Evolutionary conservation across 2,113 vertebrate species (phyloP).

Genomic region (Onychorhynchus coronatus): DNA sequence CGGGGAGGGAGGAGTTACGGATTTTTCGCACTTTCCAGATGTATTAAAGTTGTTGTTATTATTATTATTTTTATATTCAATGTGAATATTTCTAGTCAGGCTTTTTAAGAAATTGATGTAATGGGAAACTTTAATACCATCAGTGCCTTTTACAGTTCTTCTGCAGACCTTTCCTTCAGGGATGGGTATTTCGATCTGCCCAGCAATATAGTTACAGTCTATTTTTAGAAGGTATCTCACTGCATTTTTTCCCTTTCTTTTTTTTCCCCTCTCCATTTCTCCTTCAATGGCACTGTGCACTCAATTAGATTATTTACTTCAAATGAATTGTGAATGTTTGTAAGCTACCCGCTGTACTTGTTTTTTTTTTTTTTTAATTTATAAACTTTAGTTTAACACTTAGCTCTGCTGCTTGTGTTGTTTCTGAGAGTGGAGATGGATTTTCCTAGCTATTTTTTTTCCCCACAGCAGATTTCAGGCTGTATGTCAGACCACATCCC

Average conservation of each 20-base stretch:
- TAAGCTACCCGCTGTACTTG: slow-evolving; percentile 68
- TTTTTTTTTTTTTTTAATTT: slow-evolving; percentile 71
- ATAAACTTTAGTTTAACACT: slow-evolving; percentile 76
- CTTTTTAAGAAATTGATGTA: slow-evolving; percentile 35
- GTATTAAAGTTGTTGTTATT: slow-evolving; percentile 72
- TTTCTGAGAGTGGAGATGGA: slow-evolving; percentile 1
- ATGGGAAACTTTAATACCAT: background rate
- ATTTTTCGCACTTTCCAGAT: slow-evolving; percentile 80
- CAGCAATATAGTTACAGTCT: slow-evolving; percentile 22
- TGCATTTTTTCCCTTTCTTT: background rate
- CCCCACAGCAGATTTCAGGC: background rate
- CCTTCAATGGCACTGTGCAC: slow-evolving; percentile 74
- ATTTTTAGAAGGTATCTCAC: background rate
- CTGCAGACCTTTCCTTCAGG: slow-evolving; percentile 11
- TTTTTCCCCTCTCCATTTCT: background rate
- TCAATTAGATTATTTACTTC: slow-evolving; percentile 72
- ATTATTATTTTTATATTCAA: slow-evolving; percentile 76
- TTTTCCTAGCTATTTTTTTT: background rate
- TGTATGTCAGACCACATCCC: background rate
- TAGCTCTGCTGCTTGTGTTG: background rate
- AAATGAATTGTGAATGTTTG: slow-evolving; percentile 73
- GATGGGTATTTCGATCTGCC: background rate
- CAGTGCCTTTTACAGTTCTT: slow-evolving; percentile 11
- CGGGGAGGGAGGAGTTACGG: slow-evolving; percentile 43
- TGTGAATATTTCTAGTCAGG: slow-evolving; percentile 73